Evolutionary conservation across 2,113 vertebrate species (phyloP).

Genomic region (Elanus axillaris): DNA sequence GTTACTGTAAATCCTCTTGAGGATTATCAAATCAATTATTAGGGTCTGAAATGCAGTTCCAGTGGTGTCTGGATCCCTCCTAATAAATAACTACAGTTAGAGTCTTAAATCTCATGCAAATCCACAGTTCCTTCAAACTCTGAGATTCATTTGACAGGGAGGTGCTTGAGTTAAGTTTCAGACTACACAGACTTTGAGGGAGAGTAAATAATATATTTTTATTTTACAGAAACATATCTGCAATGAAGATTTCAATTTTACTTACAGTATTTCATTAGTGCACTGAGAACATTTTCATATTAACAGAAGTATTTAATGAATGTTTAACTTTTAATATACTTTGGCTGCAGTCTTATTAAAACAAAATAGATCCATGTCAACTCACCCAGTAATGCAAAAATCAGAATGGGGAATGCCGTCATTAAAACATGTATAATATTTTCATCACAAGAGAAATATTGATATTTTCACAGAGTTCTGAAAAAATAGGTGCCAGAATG

Average conservation of each 20-base stretch:
- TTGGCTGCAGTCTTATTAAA: neutral
- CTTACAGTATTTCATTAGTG: neutral
- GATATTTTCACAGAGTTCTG: neutral
- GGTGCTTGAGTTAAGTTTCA: neutral
- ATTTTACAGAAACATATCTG: neutral
- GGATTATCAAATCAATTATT: neutral
- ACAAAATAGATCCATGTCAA: neutral
- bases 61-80: neutral
- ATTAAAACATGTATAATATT: neutral
- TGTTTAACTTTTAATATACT: neutral
- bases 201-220: neutral
- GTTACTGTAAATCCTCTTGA: neutral
- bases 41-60: neutral
- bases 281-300: neutral
- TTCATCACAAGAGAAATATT: neutral
- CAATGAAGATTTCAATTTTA: neutral
- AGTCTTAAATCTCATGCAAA: neutral
- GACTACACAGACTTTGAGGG: neutral
- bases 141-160: neutral
- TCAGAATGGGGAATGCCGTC: neutral
- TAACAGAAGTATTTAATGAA: neutral
- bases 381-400: neutral
- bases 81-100: neutral
- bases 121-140: neutral
- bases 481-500: neutral